phyloP scores from a whole-genome alignment of 2,888 invertebrate genomes.

The Nowickia ferox region DNA sequence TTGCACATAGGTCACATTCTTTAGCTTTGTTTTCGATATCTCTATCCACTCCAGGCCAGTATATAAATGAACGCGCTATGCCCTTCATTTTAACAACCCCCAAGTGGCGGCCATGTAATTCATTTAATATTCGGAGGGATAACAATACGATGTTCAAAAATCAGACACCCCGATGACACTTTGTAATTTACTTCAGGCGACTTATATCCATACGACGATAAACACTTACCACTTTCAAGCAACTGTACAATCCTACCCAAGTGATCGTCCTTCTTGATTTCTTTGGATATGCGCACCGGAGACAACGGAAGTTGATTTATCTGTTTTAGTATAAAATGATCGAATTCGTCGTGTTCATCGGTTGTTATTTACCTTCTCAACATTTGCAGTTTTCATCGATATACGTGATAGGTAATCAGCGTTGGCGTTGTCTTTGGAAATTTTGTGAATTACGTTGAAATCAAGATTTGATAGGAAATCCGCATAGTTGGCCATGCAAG shows the following conservation, averaged over 20 bases:
- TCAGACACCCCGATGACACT: neutral
- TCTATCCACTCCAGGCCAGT: too few relatives aligned
- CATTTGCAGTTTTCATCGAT: too few relatives aligned
- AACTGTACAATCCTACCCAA: neutral
- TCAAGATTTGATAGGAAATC: slow-evolving; percentile 56
- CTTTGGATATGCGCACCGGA: too few relatives aligned
- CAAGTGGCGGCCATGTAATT: too few relatives aligned
- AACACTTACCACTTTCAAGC: neutral
- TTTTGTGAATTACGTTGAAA: slow-evolving; percentile 42
- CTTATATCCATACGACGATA: neutral
- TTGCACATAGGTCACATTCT: too few relatives aligned
- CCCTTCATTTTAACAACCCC: too few relatives aligned
- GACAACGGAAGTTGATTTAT: too few relatives aligned
- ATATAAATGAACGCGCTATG: too few relatives aligned
- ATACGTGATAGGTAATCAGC: slow-evolving; percentile 44
- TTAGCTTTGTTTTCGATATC: too few relatives aligned
- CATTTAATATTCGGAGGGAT: too few relatives aligned
- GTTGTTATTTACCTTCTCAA: neutral
- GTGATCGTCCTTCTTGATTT: neutral
- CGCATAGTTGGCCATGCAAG: slow-evolving; percentile 64
- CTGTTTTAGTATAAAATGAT: neutral
- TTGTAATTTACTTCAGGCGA: neutral
- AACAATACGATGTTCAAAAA: too few relatives aligned
- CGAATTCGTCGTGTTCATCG: neutral
- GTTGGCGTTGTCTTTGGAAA: slow-evolving; percentile 55